phyloP scores from a whole-genome alignment of 1,140 invertebrate species.

The Arctopsyche grandis region DNA sequence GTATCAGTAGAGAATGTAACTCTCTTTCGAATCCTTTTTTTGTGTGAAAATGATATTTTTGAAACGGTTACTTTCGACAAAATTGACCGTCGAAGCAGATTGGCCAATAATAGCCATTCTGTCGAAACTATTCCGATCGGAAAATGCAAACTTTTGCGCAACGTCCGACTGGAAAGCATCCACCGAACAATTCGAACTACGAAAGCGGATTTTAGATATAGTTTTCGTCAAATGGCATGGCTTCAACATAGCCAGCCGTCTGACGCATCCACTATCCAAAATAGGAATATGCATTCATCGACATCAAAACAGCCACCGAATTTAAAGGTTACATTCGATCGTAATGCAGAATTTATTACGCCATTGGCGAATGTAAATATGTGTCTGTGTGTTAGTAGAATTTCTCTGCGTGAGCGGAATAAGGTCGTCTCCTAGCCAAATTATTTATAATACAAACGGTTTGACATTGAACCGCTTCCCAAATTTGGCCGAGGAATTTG shows the following conservation, averaged over 20 bases:
- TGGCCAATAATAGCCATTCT: not conserved
- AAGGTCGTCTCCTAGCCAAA: slow-evolving; percentile 21
- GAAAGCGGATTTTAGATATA: not conserved
- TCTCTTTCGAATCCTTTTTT: too few species aligned
- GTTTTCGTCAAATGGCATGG: not conserved
- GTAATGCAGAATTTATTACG: not conserved
- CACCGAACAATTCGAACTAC: not conserved
- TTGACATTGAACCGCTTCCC: slow-evolving; percentile 26
- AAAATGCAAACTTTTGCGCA: slow-evolving; percentile 20
- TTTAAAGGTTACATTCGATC: not conserved
- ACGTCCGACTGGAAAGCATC: not conserved
- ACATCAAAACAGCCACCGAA: too few species aligned
- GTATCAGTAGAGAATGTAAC: too few species aligned
- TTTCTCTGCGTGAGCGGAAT: slow-evolving; percentile 20
- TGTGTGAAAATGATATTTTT: too few species aligned
- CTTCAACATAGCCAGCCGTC: too few species aligned
- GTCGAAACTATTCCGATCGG: slow-evolving; percentile 24
- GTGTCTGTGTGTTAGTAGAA: not conserved
- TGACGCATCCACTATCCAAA: too few species aligned
- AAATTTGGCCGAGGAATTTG: slow-evolving; percentile 15
- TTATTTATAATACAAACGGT: not conserved
- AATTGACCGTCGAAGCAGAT: not conserved
- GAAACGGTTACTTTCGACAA: not conserved
- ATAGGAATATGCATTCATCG: too few species aligned
- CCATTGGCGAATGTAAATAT: not conserved